Base-by-base conservation (phyloP, 2,888 invertebrate genomes). In the Drosophila meridionalis region DNA sequence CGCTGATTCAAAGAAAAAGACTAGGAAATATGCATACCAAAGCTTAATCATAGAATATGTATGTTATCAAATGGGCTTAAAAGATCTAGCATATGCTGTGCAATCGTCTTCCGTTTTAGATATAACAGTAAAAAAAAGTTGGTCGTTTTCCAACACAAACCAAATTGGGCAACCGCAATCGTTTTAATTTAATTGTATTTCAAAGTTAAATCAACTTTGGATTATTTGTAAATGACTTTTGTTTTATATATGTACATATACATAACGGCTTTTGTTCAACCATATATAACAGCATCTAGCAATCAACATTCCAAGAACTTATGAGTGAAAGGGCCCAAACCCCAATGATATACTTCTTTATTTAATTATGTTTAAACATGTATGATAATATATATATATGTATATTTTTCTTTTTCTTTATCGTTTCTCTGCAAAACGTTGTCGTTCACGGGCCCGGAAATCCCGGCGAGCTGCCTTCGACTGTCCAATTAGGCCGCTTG, bases 401-500 rank as follows among this genome's bases (percentile, higher is more conserved):
- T 38, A 40, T 14, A 40, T 14, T 1, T 38, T 2, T n/a, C n/a
- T 42, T 43, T 43, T 4, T 11, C 26, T 45, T 11, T 11, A 11
- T 4, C 11, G 20, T 11, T 11, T 26, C 2, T 45, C 11, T 40
- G 14, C n/a, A 12, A 47, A 47, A 12, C 47, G 28, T 6, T 12
- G 47, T 3, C 47, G 28, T 11, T 47, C 47, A 6, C 3, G 26
- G 6, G 30, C 50, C 0, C 72, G 58, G 2, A 78, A 59, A 14
- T 62, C 4, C 0, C 48, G 43, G 0, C 83, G 75, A 2, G 5
- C 76, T 0, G 48, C 2, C 5, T 47, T 64, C 0, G 76, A 52
- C 2, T 63, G 28, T 3, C 83, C 79, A 0, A 56, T 30, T 0
- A 63, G 1, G 0, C 26, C 50, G 1, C 5, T 28, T 2, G 62